Evolutionary conservation across 2,113 vertebrate species (phyloP).

Genomic region (Oceanites oceanicus): DNA sequence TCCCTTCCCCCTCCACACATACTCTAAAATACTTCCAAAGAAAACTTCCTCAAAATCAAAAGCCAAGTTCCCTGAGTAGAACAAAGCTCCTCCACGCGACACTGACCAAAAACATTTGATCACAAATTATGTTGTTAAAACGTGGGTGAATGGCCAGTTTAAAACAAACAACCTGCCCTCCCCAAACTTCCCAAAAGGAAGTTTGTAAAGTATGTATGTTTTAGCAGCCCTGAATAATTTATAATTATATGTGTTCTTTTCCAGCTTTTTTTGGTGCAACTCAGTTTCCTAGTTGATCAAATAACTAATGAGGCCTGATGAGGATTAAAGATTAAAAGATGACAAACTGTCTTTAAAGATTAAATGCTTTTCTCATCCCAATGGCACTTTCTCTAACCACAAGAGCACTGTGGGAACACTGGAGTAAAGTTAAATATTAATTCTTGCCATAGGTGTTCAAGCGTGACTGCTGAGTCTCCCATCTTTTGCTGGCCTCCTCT

Average conservation of each 20-base stretch:
- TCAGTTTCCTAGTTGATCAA: neutral
- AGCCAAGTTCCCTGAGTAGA: neutral
- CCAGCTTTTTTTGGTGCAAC: neutral
- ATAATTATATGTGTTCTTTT: neutral
- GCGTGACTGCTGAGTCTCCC: neutral
- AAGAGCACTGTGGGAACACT: neutral
- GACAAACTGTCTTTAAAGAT: neutral
- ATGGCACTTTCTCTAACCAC: neutral
- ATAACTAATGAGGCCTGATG: neutral
- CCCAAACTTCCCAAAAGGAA: neutral
- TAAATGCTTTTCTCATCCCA: neutral
- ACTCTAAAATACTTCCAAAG: neutral
- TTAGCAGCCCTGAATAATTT: neutral
- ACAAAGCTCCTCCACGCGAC: neutral
- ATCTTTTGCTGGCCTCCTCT: neutral
- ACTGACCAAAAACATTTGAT: neutral
- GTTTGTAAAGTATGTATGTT: neutral
- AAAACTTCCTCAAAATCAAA: neutral
- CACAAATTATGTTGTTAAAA: neutral
- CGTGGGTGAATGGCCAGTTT: neutral
- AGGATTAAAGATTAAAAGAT: slow-evolving; percentile 20
- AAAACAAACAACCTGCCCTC: neutral
- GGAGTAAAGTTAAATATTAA: neutral
- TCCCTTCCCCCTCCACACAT: neutral
- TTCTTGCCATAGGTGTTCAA: neutral